Percentiles rank a stretch among this genome's conserved stretches.
Evolutionary conservation across 2,888 invertebrate species (phyloP).

Genomic region (Nipponacmea schrenckii): DNA sequence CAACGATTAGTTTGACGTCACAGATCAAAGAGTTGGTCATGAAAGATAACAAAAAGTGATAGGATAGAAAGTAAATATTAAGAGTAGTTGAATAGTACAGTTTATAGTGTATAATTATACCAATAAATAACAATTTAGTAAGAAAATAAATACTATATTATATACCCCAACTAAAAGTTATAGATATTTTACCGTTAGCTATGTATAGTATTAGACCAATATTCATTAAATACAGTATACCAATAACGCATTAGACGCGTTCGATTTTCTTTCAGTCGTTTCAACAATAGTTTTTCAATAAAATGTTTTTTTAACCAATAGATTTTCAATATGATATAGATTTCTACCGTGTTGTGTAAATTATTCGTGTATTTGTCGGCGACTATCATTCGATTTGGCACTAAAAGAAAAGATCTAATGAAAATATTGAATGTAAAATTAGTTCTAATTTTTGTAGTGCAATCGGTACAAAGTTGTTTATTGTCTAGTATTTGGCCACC

Average conservation of each 20-base stretch:
- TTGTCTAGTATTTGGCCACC: neutral
- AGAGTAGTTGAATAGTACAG: neutral
- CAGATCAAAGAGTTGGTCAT: neutral
- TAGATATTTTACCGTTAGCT: too few relatives aligned
- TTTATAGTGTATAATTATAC: neutral
- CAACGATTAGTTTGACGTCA: slow-evolving; percentile 5
- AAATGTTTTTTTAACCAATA: slow-evolving; percentile 2
- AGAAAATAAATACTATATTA: too few relatives aligned
- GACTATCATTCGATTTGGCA: neutral
- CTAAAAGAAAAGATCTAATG: slow-evolving; percentile 1
- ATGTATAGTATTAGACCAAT: too few relatives aligned
- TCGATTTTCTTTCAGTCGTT: neutral
- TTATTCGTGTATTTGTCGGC: slow-evolving; percentile 2
- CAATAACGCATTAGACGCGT: slow-evolving; percentile 6
- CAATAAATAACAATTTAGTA: neutral
- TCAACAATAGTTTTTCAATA: neutral
- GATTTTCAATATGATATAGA: neutral
- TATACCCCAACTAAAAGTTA: too few relatives aligned
- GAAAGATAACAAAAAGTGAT: neutral
- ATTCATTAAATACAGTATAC: too few relatives aligned
- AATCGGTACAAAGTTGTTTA: neutral
- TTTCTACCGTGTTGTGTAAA: neutral
- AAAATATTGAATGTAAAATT: slow-evolving; percentile 7
- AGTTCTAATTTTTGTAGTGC: slow-evolving; percentile 1
- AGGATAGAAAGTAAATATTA: neutral